These are phyloP conservation scores for Tokudaia tokunoshimensis DNA, from an alignment of 2,797 vertebrate genomes.

Conservation along the genomic window DNA sequence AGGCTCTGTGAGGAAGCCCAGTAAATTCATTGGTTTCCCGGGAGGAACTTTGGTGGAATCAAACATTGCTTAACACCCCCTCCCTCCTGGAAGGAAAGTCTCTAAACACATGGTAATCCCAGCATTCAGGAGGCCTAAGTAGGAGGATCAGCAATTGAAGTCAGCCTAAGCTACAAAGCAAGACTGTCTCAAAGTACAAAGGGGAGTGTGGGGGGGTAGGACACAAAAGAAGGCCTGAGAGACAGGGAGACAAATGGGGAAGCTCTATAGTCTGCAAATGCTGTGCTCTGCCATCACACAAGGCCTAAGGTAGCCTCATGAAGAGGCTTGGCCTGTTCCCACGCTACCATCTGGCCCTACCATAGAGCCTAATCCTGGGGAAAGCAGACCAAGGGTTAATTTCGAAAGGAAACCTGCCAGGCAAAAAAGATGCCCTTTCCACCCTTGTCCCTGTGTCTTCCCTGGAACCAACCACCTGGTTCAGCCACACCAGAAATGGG, in stretches of 20 bases:
- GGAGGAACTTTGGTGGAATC: neutral
- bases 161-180: neutral
- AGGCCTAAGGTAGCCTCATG: neutral
- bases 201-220: too few relatives aligned
- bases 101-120: neutral
- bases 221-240: neutral
- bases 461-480: neutral
- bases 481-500: neutral
- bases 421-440: neutral
- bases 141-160: neutral
- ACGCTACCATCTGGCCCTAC: neutral
- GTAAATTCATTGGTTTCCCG: neutral
- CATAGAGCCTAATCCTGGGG: neutral
- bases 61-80: neutral
- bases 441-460: neutral
- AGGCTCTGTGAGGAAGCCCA: neutral
- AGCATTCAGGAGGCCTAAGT: neutral
- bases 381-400: neutral
- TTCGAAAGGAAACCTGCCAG: neutral
- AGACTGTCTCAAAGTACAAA: neutral
- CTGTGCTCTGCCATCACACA: neutral
- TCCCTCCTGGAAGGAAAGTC: neutral
- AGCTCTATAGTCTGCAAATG: neutral
- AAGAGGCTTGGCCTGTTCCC: neutral
- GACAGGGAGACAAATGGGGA: neutral